Percentiles rank a stretch among this genome's conserved stretches.
phyloP scores from a whole-genome alignment of 2,888 invertebrate species.

The Stratiomys singularior region DNA sequence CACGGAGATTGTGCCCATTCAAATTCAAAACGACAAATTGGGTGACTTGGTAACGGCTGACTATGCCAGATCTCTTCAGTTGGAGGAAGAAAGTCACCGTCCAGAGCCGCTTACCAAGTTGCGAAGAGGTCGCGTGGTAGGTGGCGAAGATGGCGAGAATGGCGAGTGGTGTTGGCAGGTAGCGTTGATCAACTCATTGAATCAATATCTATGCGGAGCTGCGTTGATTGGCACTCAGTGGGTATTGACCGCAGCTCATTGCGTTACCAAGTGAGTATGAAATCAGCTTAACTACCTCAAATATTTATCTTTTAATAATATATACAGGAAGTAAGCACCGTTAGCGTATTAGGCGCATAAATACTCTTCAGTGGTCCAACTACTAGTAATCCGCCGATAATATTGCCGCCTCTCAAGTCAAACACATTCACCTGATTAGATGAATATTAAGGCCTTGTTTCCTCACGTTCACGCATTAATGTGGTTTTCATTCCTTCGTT shows the following conservation, averaged over 20 bases:
- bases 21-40: slow-evolving; percentile 64
- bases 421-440: no score
- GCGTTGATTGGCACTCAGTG: slow-evolving; percentile 94
- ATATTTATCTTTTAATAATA: not conserved
- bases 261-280: slow-evolving; percentile 85
- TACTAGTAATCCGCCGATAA: no score
- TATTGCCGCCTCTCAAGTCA: no score
- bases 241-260: slow-evolving; percentile 94
- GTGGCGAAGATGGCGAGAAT: slow-evolving; percentile 89
- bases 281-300: not conserved
- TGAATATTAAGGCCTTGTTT: no score
- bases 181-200: slow-evolving; percentile 90
- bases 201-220: slow-evolving; percentile 93
- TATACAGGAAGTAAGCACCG: not conserved
- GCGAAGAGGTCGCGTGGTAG: slow-evolving; percentile 73
- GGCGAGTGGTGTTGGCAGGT: slow-evolving; percentile 98
- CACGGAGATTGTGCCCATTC: slow-evolving; percentile 64
- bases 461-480: no score
- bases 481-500: no score
- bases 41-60: slow-evolving; percentile 60
- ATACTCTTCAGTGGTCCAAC: not conserved
- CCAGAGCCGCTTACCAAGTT: slow-evolving; percentile 49
- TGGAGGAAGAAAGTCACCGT: slow-evolving; percentile 44
- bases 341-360: not conserved
- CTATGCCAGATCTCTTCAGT: slow-evolving; percentile 57